Conservation (phyloP, 2,113 vertebrate genomes). For the Phycodurus eques region DNA sequence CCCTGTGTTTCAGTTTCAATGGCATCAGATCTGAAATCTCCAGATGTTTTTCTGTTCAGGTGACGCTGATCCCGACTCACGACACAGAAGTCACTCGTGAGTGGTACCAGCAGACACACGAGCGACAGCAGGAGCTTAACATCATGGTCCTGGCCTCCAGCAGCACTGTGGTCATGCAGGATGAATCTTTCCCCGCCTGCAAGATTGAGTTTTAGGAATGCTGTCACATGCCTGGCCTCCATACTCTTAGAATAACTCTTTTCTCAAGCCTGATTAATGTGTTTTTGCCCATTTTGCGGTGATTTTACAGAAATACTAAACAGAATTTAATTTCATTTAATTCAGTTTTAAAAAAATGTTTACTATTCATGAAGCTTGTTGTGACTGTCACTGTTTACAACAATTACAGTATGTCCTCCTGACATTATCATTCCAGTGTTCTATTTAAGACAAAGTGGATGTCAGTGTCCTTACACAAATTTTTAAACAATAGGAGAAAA, state of each 20-base stretch:
- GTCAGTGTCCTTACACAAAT: neutral
- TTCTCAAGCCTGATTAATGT: slow-evolving; percentile 33
- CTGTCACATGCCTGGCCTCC: slow-evolving; percentile 27
- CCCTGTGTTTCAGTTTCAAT: too few relatives aligned
- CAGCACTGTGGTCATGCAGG: slow-evolving; percentile 99
- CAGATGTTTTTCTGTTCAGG: slow-evolving; percentile 65
- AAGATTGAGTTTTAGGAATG: slow-evolving; percentile 94
- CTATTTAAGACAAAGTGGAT: neutral
- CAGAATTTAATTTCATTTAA: neutral
- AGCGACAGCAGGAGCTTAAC: slow-evolving; percentile 95
- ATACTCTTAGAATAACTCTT: slow-evolving; percentile 37
- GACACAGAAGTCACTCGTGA: slow-evolving; percentile 96
- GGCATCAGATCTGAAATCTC: neutral
- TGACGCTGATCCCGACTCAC: slow-evolving; percentile 96
- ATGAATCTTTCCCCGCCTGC: slow-evolving; percentile 98
- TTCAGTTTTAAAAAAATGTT: slow-evolving; percentile 21
- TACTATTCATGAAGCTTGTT: slow-evolving; percentile 37
- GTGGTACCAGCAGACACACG: slow-evolving; percentile 98
- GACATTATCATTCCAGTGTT: slow-evolving; percentile 6
- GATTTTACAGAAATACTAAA: neutral
- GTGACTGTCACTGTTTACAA: slow-evolving; percentile 33
- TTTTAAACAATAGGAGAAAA: neutral
- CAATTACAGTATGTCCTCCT: neutral
- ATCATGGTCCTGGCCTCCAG: slow-evolving; percentile 98
- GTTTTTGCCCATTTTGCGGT: slow-evolving; percentile 7